phyloP scores from a whole-genome alignment of 2,797 vertebrate species.

The Florisuga fusca region DNA sequence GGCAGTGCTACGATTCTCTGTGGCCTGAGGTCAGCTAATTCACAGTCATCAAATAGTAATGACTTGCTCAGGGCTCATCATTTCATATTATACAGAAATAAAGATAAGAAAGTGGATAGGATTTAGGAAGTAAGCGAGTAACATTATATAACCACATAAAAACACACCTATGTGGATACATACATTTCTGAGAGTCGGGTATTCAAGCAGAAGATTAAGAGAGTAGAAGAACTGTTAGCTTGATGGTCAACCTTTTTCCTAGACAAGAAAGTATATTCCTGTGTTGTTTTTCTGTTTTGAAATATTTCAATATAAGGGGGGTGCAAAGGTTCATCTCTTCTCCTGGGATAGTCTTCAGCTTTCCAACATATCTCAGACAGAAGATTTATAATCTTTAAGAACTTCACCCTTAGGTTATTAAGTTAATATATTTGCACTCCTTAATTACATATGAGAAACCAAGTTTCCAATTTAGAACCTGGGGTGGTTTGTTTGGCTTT shows the following conservation, averaged over 20 bases:
- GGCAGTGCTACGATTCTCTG: neutral
- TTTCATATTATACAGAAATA: neutral
- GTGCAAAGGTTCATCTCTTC: neutral
- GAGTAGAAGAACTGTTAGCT: neutral
- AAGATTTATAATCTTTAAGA: conserved; percentile 22
- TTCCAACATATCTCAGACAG: neutral
- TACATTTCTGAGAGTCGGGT: neutral
- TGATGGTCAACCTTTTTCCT: neutral
- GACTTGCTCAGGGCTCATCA: neutral
- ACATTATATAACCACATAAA: neutral
- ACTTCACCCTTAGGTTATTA: conserved; percentile 16
- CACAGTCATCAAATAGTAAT: neutral
- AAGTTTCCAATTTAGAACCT: conserved; percentile 21
- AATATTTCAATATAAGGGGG: neutral
- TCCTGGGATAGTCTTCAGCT: neutral
- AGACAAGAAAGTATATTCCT: neutral
- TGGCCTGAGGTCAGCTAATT: conserved; percentile 22
- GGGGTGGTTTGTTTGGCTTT: fast-evolving
- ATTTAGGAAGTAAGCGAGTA: neutral
- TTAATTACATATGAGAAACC: neutral
- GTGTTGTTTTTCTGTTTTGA: neutral
- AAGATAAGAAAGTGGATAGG: neutral
- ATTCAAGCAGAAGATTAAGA: neutral
- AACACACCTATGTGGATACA: neutral
- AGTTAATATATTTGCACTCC: conserved; percentile 33